Evolutionary conservation across 2,888 invertebrate genomes (phyloP).

Genomic region (Hedychridium roseum): DNA sequence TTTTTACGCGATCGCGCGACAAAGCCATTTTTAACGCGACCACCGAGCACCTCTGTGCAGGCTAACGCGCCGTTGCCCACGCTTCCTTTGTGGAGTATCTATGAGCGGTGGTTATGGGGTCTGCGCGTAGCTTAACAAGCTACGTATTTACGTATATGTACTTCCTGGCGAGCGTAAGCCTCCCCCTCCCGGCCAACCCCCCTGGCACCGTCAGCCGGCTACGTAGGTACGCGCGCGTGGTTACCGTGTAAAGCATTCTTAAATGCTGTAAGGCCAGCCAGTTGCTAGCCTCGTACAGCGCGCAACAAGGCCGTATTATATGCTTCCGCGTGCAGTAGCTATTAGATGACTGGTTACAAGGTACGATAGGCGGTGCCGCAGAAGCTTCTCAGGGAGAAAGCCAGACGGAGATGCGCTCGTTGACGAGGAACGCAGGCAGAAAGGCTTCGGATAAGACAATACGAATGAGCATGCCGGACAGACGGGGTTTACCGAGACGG

Average conservation of each 20-base stretch:
- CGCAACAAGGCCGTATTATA: constrained; percentile 40
- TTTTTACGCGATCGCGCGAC: constrained; percentile 31
- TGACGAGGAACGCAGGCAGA: too few species aligned
- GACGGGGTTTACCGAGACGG: too few species aligned
- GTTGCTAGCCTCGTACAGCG: constrained; percentile 41
- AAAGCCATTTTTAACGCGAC: constrained; percentile 17
- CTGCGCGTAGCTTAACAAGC: constrained; percentile 32
- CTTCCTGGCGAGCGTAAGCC: constrained; percentile 7
- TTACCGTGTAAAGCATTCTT: constrained; percentile 34
- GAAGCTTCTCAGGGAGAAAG: constrained; percentile 26
- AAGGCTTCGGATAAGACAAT: too few species aligned
- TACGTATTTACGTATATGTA: constrained; percentile 16
- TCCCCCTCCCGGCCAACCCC: too few species aligned
- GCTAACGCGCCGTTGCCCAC: constrained; percentile 6
- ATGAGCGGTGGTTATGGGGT: constrained; percentile 24
- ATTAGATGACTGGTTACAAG: constrained; percentile 52
- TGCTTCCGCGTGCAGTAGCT: constrained; percentile 50
- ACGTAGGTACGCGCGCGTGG: constrained; percentile 2
- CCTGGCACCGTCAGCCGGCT: too few species aligned
- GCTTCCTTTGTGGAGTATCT: constrained; percentile 34
- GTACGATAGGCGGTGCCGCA: constrained; percentile 41
- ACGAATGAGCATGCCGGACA: too few species aligned
- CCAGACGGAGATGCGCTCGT: background rate
- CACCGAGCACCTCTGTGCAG: constrained; percentile 6
- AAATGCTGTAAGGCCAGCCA: constrained; percentile 33